Evolutionary conservation across 2,888 invertebrate species (phyloP).

Genomic region (Sarcophaga caerulescens): DNA sequence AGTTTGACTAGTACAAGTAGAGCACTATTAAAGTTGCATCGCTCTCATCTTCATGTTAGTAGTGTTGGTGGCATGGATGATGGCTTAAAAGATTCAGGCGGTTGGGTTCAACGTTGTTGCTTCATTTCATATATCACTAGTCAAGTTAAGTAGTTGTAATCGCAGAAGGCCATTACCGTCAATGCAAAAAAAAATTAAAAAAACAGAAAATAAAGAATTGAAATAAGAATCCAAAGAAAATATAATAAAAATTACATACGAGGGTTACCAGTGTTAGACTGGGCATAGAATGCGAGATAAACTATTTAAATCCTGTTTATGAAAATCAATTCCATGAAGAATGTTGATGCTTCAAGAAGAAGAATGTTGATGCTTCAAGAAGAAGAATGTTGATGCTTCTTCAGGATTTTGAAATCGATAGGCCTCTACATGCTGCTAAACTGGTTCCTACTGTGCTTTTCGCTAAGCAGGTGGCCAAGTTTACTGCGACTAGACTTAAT

Average conservation of each 20-base stretch:
- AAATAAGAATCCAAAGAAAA: not conserved
- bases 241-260: not conserved
- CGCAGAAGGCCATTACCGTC: slow-evolving; percentile 64
- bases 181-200: slow-evolving; percentile 10
- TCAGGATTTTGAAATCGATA: too few relatives aligned
- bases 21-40: slow-evolving; percentile 53
- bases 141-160: slow-evolving; percentile 66
- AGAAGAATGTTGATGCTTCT: too few relatives aligned
- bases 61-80: too few relatives aligned
- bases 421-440: too few relatives aligned
- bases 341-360: too few relatives aligned
- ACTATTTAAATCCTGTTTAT: too few relatives aligned
- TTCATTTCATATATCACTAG: slow-evolving; percentile 58
- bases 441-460: too few relatives aligned
- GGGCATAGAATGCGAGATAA: too few relatives aligned
- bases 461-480: too few relatives aligned
- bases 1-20: slow-evolving; percentile 58
- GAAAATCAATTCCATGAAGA: too few relatives aligned
- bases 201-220: not conserved
- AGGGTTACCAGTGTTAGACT: not conserved
- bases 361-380: too few relatives aligned
- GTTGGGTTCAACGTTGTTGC: slow-evolving; percentile 25
- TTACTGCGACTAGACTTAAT: too few relatives aligned
- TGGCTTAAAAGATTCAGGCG: not conserved
- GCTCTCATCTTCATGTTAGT: slow-evolving; percentile 51